Evolutionary conservation across 1,140 invertebrate genomes (phyloP).

Genomic region (Zaprionus inermis): DNA sequence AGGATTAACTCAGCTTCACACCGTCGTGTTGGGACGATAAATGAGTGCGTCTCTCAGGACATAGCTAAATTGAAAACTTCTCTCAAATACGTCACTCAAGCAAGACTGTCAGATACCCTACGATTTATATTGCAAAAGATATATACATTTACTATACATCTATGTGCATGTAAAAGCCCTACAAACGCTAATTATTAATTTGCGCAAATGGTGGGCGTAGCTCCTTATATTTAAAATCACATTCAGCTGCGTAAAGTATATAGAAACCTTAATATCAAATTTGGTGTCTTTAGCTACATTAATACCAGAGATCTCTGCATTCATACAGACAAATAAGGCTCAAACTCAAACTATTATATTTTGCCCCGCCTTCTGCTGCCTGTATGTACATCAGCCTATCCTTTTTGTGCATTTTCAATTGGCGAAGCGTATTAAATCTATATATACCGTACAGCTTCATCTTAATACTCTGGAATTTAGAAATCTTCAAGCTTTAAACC

Average conservation of each 20-base stretch:
- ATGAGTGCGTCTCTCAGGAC: background rate
- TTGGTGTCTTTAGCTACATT: background rate
- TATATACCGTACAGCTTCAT: too few species aligned
- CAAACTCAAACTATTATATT: too few species aligned
- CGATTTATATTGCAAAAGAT: too few species aligned
- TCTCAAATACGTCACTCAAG: background rate
- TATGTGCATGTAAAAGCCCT: too few species aligned
- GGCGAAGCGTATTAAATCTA: too few species aligned
- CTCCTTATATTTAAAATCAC: background rate
- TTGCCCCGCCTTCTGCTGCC: too few species aligned
- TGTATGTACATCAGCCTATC: too few species aligned
- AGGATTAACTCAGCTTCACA: background rate
- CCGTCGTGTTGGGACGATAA: background rate
- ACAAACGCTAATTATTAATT: too few species aligned
- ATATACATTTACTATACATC: too few species aligned
- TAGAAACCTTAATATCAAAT: background rate
- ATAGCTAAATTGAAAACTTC: background rate
- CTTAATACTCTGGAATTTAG: background rate
- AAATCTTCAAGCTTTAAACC: background rate
- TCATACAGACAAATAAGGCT: background rate
- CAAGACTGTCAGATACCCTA: too few species aligned
- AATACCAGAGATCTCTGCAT: background rate
- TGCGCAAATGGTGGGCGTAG: background rate
- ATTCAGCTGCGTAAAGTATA: background rate
- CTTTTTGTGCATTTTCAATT: too few species aligned